Evolutionary conservation across 2,888 invertebrate genomes (phyloP).

Genomic region (Pseudococcus jackbeardsleyi): DNA sequence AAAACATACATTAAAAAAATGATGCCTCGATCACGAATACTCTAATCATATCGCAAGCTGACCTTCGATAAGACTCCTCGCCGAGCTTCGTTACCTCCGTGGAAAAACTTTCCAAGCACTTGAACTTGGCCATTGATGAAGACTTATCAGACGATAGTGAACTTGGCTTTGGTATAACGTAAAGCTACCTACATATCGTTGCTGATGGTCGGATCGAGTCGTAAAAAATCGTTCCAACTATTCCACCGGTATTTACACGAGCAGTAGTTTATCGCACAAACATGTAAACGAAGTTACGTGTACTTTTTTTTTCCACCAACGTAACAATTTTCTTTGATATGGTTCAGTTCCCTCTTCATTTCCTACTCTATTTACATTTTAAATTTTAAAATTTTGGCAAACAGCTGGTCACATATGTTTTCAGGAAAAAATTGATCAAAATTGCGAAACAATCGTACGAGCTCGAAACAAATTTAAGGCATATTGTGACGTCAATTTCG

Average conservation of each 20-base stretch:
- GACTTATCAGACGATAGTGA: slow-evolving; percentile 3
- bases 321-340: neutral
- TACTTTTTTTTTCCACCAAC: neutral
- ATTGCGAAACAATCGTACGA: too few species aligned
- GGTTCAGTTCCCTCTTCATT: neutral
- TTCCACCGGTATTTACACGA: neutral
- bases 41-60: too few species aligned
- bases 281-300: neutral
- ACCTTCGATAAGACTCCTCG: neutral
- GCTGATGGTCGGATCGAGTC: too few species aligned
- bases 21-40: too few species aligned
- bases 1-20: too few species aligned
- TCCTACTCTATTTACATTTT: neutral
- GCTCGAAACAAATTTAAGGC: neutral
- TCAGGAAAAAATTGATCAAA: too few species aligned
- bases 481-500: neutral
- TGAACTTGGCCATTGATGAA: slow-evolving; percentile 1
- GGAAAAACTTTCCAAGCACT: slow-evolving; percentile 1
- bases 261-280: neutral
- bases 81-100: neutral
- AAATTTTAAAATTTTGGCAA: too few species aligned
- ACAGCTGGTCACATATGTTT: too few species aligned
- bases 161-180: neutral
- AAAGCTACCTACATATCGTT: too few species aligned
- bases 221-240: slow-evolving; percentile 22